Conservation (phyloP, 2,797 vertebrate species). For the Bradypus variegatus region DNA sequence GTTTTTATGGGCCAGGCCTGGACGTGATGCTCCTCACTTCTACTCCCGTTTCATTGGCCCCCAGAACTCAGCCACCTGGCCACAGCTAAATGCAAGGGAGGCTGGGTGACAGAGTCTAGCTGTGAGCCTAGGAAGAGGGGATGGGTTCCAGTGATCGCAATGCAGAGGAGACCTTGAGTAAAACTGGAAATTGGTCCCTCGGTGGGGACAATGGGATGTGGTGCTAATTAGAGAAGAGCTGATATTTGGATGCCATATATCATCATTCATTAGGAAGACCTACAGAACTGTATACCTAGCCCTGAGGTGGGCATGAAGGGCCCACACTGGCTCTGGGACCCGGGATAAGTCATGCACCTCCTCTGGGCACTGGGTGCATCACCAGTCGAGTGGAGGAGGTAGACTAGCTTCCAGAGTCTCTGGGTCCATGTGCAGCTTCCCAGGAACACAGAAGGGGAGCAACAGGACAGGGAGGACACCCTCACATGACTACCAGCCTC, state of each 20-base stretch:
- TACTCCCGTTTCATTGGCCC: not conserved
- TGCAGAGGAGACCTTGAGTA: not conserved
- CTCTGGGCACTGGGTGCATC: not conserved
- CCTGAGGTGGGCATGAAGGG: not conserved
- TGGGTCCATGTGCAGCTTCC: not conserved
- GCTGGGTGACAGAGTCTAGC: not conserved
- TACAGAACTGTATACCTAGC: not conserved
- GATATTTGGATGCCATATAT: not conserved
- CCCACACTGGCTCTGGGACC: not conserved
- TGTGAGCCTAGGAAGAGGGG: not conserved
- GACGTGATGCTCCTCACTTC: not conserved
- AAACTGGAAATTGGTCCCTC: not conserved
- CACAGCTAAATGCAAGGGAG: not conserved
- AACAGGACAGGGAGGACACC: not conserved
- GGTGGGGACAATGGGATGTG: not conserved
- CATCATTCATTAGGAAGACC: not conserved
- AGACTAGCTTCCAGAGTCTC: not conserved
- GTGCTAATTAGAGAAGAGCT: not conserved
- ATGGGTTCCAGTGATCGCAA: not conserved
- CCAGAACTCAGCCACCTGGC: not conserved
- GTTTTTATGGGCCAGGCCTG: not conserved
- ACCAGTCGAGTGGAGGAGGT: not conserved
- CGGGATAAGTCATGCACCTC: not conserved
- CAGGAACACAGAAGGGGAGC: not conserved
- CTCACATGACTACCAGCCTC: not conserved